Conservation (phyloP, 2,113 vertebrate genomes). For the Myodes glareolus region DNA sequence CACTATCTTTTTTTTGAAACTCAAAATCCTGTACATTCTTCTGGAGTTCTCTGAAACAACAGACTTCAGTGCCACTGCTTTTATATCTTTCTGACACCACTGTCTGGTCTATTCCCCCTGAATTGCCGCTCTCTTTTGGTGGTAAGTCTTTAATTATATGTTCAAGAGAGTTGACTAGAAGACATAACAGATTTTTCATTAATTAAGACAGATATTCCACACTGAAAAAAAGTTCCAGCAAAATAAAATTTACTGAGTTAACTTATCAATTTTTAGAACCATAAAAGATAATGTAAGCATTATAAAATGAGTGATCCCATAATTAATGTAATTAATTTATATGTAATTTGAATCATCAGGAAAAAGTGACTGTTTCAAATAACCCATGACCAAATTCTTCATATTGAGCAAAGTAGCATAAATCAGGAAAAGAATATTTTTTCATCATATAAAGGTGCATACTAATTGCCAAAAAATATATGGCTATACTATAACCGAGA, state of each 20-base stretch:
- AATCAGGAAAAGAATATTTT: not conserved
- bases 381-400: not conserved
- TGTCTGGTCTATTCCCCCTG: not conserved
- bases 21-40: not conserved
- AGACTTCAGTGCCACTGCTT: not conserved
- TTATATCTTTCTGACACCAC: not conserved
- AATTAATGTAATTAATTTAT: not conserved
- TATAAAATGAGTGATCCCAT: not conserved
- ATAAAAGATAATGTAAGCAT: not conserved
- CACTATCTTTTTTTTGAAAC: not conserved
- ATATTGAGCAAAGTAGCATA: not conserved
- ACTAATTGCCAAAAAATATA: not conserved
- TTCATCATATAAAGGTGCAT: not conserved
- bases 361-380: not conserved
- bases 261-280: not conserved
- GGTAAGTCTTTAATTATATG: not conserved
- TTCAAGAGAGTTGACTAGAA: not conserved
- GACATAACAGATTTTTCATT: conserved; percentile 1
- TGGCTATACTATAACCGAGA: not conserved
- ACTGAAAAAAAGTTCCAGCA: not conserved
- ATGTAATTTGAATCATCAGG: not conserved
- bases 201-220: not conserved
- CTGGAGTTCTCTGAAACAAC: not conserved
- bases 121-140: not conserved
- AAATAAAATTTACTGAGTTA: not conserved